Evolutionary conservation across 2,113 vertebrate genomes (phyloP), one percentile per base, ranked within the genome.

Genomic region (Beaufortia kweichowensis): DNA sequence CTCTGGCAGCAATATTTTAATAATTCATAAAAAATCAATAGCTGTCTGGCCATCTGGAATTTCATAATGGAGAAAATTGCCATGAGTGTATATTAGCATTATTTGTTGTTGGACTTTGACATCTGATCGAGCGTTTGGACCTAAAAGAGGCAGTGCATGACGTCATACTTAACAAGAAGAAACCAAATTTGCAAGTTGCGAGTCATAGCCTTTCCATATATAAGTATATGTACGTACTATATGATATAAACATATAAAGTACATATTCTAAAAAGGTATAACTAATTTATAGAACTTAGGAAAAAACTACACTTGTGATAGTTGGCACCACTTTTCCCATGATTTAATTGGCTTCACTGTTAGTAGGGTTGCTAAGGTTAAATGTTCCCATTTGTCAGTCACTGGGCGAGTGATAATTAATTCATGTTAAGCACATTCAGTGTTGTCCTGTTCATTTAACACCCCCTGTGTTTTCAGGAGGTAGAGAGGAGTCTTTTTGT

Each of bases 401-500:
- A 31, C 26, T 19, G 6, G 6, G 26, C 21, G 23, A 60, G 57
- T 41, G 26, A 61, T 74, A 74, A 74, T 74, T 60, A 48, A 46
- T 59, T 71, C 53, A 41, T 61, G 39, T 31, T 62, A 59, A 43
- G 35, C 21, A 59, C 69, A 26, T 24, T 76, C 50, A 69, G 26
- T 48, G 29, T 17, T 59, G 35, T 28, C 4, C 24, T 35, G 17
- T 70, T 12, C 24, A 28, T 39, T 48, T 67, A 46, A 15, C 33
- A 74, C n/a, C 21, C 11, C 65, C 41, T 70, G 15, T 78, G 21
- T 61, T 21, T 59, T 39, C 43, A 98, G 95, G 85, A 88, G 5
- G 82, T 88, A 4, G 78, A 90, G 79, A 85, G 84, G 55, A 92
- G 61, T 0, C 85, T 96, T 9, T 95, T 93, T 62, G 11, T 97